These are phyloP conservation scores for Lasioglossum vierecki DNA, from an alignment of 2,888 invertebrate species.

Conservation along the genomic window DNA sequence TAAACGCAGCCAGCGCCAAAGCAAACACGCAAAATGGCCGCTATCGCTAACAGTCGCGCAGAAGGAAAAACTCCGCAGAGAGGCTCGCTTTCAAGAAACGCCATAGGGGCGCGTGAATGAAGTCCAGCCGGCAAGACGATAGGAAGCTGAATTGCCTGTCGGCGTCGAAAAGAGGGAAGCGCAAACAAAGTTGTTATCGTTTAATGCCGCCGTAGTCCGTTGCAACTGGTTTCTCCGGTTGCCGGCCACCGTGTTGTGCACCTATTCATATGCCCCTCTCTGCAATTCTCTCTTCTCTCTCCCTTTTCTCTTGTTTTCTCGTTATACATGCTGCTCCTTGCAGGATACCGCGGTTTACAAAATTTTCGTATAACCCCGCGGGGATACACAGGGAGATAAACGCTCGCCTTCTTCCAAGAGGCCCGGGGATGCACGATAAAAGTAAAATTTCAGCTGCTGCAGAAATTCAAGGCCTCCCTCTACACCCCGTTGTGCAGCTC, in stretches of 20 bases:
- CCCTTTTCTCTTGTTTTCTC: constrained; percentile 5
- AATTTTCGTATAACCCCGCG: constrained; percentile 43
- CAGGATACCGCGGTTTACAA: constrained; percentile 34
- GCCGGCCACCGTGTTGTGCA: constrained; percentile 39
- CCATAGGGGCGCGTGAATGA: constrained; percentile 32
- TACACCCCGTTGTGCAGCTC: background rate
- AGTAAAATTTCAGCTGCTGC: constrained; percentile 43
- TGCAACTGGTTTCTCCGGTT: constrained; percentile 68
- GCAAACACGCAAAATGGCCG: constrained; percentile 9
- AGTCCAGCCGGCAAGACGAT: constrained; percentile 48
- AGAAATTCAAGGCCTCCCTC: constrained; percentile 12
- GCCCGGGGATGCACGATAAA: constrained; percentile 45
- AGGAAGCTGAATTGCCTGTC: constrained; percentile 61
- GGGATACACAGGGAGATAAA: constrained; percentile 47
- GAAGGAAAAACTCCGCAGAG: background rate
- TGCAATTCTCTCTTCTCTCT: background rate
- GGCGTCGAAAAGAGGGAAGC: constrained; percentile 62
- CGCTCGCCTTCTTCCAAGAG: constrained; percentile 41
- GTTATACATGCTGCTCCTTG: constrained; percentile 10
- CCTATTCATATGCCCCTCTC: constrained; percentile 46
- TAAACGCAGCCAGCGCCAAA: constrained; percentile 3
- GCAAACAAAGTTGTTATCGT: constrained; percentile 77
- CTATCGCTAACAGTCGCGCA: background rate
- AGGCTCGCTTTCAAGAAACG: constrained; percentile 12
- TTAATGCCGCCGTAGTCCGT: constrained; percentile 74